Evolutionary conservation across 2,797 vertebrate genomes (phyloP).

Genomic region (Urosaurus nigricauda): DNA sequence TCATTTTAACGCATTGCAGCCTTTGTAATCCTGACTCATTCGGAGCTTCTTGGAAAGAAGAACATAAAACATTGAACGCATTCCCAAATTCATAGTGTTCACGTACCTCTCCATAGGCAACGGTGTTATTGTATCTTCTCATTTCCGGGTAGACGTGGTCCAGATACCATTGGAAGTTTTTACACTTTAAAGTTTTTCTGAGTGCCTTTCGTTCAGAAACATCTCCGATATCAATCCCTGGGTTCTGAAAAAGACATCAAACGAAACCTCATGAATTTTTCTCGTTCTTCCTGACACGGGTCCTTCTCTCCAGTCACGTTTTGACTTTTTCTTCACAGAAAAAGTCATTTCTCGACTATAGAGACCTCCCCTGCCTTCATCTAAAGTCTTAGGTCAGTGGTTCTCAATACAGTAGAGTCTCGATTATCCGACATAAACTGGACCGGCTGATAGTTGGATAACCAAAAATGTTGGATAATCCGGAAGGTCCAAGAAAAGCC

Average conservation of each 20-base stretch:
- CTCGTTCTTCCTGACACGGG: no score
- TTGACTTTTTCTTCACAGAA: neutral
- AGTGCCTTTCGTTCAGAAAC: constrained; percentile 89
- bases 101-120: constrained; percentile 96
- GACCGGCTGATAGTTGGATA: no score
- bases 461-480: no score
- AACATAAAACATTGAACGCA: neutral
- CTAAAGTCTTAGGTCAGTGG: neutral
- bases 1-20: neutral
- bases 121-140: constrained; percentile 94
- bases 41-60: neutral
- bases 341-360: neutral
- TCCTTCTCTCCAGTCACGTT: neutral
- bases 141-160: constrained; percentile 98
- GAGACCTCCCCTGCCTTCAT: neutral
- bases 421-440: no score
- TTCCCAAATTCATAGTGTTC: neutral
- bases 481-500: no score
- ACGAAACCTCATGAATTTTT: no score
- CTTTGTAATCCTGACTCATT: neutral
- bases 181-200: constrained; percentile 92
- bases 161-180: constrained; percentile 97
- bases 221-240: constrained; percentile 95
- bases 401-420: no score
- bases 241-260: constrained; percentile 84